These are phyloP conservation scores for Anoncus sp. DNA, from an alignment of 2,888 invertebrate genomes.

Conservation along the genomic window DNA sequence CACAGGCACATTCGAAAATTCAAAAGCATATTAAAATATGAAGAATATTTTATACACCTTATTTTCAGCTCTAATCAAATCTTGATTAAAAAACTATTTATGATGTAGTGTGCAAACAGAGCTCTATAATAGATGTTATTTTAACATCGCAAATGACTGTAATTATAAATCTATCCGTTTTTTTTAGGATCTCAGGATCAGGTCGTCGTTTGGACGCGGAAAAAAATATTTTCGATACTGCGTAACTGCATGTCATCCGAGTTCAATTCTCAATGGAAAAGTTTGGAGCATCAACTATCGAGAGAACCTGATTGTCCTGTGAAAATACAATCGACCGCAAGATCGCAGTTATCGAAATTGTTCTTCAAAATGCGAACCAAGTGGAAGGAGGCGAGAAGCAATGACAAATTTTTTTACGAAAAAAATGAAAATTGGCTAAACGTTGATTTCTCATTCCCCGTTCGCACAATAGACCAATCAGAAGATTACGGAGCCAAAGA, in stretches of 20 bases:
- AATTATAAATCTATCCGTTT: too few relatives aligned
- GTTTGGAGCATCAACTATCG: conserved; percentile 2
- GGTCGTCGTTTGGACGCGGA: not conserved
- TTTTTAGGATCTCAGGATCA: too few relatives aligned
- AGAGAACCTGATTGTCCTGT: conserved; percentile 9
- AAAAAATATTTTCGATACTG: conserved; percentile 3
- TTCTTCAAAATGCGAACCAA: conserved; percentile 14
- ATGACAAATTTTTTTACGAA: not conserved
- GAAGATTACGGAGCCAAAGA: not conserved
- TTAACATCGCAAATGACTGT: too few relatives aligned
- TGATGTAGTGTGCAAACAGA: too few relatives aligned
- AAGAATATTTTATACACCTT: too few relatives aligned
- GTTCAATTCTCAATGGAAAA: conserved; percentile 4
- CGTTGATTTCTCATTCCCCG: not conserved
- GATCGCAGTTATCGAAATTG: conserved; percentile 9
- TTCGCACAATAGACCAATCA: not conserved
- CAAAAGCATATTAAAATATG: too few relatives aligned
- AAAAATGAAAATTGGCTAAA: not conserved
- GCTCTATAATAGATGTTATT: too few relatives aligned
- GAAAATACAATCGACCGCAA: conserved; percentile 4
- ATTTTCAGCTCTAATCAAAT: too few relatives aligned
- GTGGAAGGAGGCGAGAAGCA: conserved; percentile 5
- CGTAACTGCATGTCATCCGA: conserved; percentile 7
- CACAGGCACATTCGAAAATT: too few relatives aligned
- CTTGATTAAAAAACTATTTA: too few relatives aligned